A percentile compares a stretch with the other conserved stretches of the same genome.
Conservation (phyloP, 2,888 invertebrate species). For the Vanessa cardui region DNA sequence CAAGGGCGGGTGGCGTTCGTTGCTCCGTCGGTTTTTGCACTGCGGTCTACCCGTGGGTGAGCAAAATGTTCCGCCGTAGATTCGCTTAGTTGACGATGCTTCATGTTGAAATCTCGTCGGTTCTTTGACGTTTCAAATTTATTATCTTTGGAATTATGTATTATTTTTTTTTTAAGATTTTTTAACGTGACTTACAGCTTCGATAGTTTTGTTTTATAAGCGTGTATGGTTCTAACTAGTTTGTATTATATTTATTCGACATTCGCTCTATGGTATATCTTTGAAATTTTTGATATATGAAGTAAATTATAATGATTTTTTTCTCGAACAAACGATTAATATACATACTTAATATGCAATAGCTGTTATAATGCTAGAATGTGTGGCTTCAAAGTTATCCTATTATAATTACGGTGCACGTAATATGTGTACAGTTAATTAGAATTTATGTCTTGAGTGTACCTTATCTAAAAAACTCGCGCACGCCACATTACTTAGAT, state of each 20-base stretch:
- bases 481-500: background rate
- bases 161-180: slow-evolving; percentile 1
- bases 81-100: slow-evolving; percentile 24
- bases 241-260: too few relatives aligned
- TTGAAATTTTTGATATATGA: too few relatives aligned
- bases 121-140: slow-evolving; percentile 14
- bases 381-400: too few relatives aligned
- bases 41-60: slow-evolving; percentile 52
- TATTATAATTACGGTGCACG: too few relatives aligned
- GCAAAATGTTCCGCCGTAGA: slow-evolving; percentile 46
- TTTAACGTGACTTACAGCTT: background rate
- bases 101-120: slow-evolving; percentile 18
- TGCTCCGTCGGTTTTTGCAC: slow-evolving; percentile 63
- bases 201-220: background rate
- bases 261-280: too few relatives aligned
- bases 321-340: too few relatives aligned
- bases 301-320: too few relatives aligned
- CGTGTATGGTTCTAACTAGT: background rate
- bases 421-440: too few relatives aligned
- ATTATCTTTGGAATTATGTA: slow-evolving; percentile 3
- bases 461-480: too few relatives aligned
- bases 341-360: too few relatives aligned
- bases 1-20: slow-evolving; percentile 66
- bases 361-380: too few relatives aligned
- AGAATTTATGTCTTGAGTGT: too few relatives aligned